Conservation (phyloP, 2,888 invertebrate genomes). For the Cylloceria caligata region DNA sequence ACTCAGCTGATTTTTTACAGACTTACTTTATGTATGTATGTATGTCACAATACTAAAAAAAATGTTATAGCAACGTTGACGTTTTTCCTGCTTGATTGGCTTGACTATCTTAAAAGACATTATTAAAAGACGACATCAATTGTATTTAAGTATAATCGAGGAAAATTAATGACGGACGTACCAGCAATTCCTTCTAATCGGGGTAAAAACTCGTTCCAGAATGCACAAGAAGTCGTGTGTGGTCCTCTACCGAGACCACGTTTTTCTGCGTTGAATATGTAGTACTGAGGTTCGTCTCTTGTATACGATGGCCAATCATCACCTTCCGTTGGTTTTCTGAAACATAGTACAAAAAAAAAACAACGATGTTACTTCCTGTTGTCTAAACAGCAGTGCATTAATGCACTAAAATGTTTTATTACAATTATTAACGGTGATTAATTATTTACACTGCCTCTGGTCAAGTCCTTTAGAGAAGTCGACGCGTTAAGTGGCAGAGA, state of each 20-base stretch:
- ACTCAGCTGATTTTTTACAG: no score
- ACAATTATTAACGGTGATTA: no score
- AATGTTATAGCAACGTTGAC: no score
- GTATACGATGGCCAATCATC: slow-evolving; percentile 96
- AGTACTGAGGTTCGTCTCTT: slow-evolving; percentile 94
- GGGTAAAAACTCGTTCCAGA: slow-evolving; percentile 98
- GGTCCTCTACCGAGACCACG: slow-evolving; percentile 90
- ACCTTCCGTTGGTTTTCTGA: slow-evolving; percentile 86
- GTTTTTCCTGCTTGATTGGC: no score
- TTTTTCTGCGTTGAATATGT: slow-evolving; percentile 94
- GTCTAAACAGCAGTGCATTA: background rate
- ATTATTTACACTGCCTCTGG: background rate
- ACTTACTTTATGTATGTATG: no score
- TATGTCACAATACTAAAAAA: no score
- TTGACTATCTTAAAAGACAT: background rate
- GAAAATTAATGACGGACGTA: slow-evolving; percentile 77
- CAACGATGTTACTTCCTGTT: background rate
- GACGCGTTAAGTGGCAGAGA: no score
- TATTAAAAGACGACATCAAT: background rate
- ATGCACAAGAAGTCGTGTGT: slow-evolving; percentile 95
- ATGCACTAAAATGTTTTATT: background rate
- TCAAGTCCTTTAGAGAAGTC: no score
- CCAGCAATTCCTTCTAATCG: slow-evolving; percentile 92
- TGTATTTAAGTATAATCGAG: slow-evolving; percentile 8
- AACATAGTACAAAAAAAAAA: slow-evolving; percentile 29